Percentiles rank a stretch among this genome's conserved stretches.
Evolutionary conservation across 1,140 invertebrate species (phyloP).

Genomic region (Magallana gigas): DNA sequence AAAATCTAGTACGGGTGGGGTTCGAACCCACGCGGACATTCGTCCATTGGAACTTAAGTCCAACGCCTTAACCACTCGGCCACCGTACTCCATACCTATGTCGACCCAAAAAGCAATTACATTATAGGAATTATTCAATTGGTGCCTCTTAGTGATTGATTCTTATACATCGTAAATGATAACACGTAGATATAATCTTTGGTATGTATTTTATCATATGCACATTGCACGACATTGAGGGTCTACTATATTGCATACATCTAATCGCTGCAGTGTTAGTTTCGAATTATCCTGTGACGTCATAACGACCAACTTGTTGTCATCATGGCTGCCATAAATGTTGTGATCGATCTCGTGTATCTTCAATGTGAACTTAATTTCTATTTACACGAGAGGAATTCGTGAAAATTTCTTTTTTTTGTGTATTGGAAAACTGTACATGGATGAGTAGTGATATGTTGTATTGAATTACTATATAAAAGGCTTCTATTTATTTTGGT

Average conservation of each 20-base stretch:
- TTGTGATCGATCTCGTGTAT: not conserved
- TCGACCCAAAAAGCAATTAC: too few species aligned
- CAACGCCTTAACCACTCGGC: conserved; percentile 77
- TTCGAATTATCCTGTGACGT: not conserved
- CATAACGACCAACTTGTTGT: conserved; percentile 15
- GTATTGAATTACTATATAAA: not conserved
- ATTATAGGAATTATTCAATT: too few species aligned
- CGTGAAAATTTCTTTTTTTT: not conserved
- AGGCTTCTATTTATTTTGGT: not conserved
- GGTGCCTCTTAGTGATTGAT: too few species aligned
- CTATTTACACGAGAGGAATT: not conserved
- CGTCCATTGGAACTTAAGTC: conserved; percentile 78
- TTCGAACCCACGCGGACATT: conserved; percentile 78
- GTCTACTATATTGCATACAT: too few species aligned
- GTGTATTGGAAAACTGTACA: not conserved
- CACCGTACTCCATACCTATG: conserved; percentile 60
- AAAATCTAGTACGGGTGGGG: conserved; percentile 74
- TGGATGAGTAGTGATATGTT: not conserved
- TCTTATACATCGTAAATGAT: too few species aligned
- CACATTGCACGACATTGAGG: too few species aligned
- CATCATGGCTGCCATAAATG: not conserved
- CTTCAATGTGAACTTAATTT: not conserved
- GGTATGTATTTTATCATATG: too few species aligned
- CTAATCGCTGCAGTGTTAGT: not conserved
- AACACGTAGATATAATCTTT: too few species aligned